These are phyloP conservation scores for Dione vanillae DNA, from an alignment of 2,888 invertebrate species.

Conservation along the genomic window DNA sequence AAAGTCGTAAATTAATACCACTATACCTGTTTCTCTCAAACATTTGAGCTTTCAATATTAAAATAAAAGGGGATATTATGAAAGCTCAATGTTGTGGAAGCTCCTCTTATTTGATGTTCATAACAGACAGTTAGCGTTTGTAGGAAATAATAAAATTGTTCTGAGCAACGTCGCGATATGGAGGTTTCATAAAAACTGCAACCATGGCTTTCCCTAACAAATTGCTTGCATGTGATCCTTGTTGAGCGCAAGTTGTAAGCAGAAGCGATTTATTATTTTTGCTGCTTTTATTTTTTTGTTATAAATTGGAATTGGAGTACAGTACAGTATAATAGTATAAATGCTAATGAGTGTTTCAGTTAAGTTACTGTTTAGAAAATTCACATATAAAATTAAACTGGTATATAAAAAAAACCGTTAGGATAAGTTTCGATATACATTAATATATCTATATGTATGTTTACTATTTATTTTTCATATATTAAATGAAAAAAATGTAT, in stretches of 20 bases:
- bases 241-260: slow-evolving; percentile 50
- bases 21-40: not conserved
- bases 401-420: too few relatives aligned
- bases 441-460: too few relatives aligned
- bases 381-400: too few relatives aligned
- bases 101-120: slow-evolving; percentile 47
- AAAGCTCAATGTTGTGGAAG: slow-evolving; percentile 46
- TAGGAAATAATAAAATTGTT: slow-evolving; percentile 54
- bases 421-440: too few relatives aligned
- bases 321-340: too few relatives aligned
- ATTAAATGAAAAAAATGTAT: not conserved
- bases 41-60: slow-evolving; percentile 28
- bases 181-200: slow-evolving; percentile 67
- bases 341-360: too few relatives aligned
- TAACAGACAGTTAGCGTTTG: slow-evolving; percentile 49
- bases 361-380: too few relatives aligned
- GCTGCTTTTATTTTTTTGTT: not conserved
- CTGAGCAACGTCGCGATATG: slow-evolving; percentile 56
- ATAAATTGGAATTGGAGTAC: not conserved
- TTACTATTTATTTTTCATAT: too few relatives aligned
- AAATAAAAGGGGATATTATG: slow-evolving; percentile 41
- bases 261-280: slow-evolving; percentile 35
- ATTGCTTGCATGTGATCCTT: slow-evolving; percentile 72
- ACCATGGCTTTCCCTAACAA: slow-evolving; percentile 69
- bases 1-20: slow-evolving; percentile 4